These are phyloP conservation scores for Limnothrissa miodon DNA, from an alignment of 2,113 vertebrate genomes.

Conservation along the genomic window DNA sequence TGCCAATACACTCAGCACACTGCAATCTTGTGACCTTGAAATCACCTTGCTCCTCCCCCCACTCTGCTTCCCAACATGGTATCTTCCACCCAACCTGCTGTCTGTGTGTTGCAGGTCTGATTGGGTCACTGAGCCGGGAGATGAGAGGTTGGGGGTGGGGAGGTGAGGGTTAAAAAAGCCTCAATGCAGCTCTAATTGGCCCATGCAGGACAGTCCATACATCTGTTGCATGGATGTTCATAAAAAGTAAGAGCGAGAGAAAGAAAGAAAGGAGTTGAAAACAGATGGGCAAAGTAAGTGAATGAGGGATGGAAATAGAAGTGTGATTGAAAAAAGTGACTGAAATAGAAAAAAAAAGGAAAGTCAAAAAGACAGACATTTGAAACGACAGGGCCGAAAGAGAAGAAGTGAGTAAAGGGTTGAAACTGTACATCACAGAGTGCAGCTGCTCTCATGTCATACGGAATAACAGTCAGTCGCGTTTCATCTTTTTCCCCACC, in stretches of 20 bases:
- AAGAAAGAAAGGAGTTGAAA: conserved; percentile 39
- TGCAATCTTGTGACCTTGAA: conserved; percentile 62
- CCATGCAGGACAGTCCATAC: conserved; percentile 28
- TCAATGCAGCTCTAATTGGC: conserved; percentile 55
- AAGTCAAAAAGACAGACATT: not conserved
- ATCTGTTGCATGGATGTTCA: not conserved
- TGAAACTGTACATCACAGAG: conserved; percentile 40
- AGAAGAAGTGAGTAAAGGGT: conserved; percentile 51
- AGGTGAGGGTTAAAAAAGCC: conserved; percentile 13
- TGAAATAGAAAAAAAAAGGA: not conserved
- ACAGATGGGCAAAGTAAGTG: conserved; percentile 44
- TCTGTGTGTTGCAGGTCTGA: conserved; percentile 47
- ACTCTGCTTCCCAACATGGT: conserved; percentile 26
- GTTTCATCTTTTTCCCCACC: conserved; percentile 29
- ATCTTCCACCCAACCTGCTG: conserved; percentile 31
- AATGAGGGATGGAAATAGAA: not conserved
- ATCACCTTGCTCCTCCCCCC: conserved; percentile 44
- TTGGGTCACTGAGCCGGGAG: conserved; percentile 44
- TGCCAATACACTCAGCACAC: conserved; percentile 11
- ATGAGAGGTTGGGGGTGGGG: conserved; percentile 41
- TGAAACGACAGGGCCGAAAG: not conserved
- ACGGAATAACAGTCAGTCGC: conserved; percentile 46
- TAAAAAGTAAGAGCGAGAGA: conserved; percentile 10
- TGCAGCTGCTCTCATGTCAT: conserved; percentile 55
- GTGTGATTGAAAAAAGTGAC: too few relatives aligned